phyloP scores from a whole-genome alignment of 2,113 vertebrate genomes.

The Campylorhamphus procurvoides region DNA sequence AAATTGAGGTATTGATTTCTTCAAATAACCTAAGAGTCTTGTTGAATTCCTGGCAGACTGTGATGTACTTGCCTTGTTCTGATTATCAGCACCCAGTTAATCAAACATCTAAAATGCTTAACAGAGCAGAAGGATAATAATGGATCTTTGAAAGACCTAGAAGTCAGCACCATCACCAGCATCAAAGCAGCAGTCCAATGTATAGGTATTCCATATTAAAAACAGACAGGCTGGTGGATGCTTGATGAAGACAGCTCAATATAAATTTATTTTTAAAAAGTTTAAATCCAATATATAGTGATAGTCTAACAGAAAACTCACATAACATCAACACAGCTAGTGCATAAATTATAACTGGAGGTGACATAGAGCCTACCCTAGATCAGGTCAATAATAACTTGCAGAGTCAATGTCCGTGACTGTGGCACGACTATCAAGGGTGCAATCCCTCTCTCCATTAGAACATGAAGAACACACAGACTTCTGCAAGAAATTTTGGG shows the following conservation, averaged over 20 bases:
- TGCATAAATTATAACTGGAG: slow-evolving; percentile 23
- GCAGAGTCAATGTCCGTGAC: slow-evolving; percentile 3
- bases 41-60: slow-evolving; percentile 54
- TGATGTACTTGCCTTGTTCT: slow-evolving; percentile 48
- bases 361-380: not conserved
- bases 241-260: not conserved
- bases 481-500: not conserved
- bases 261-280: not conserved
- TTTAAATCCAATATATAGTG: not conserved
- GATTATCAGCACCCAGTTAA: slow-evolving; percentile 50
- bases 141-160: slow-evolving; percentile 14
- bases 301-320: slow-evolving; percentile 7
- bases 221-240: not conserved
- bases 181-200: not conserved
- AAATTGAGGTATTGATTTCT: slow-evolving; percentile 60
- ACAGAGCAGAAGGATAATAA: slow-evolving; percentile 4
- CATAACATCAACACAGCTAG: slow-evolving; percentile 1
- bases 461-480: not conserved
- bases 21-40: slow-evolving; percentile 25
- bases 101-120: slow-evolving; percentile 34
- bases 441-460: not conserved
- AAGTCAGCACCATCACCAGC: not conserved
- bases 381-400: slow-evolving; percentile 2
- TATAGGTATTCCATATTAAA: slow-evolving; percentile 14
- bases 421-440: not conserved